Conservation (phyloP, 2,113 vertebrate species). For the Macaca fascicularis region DNA sequence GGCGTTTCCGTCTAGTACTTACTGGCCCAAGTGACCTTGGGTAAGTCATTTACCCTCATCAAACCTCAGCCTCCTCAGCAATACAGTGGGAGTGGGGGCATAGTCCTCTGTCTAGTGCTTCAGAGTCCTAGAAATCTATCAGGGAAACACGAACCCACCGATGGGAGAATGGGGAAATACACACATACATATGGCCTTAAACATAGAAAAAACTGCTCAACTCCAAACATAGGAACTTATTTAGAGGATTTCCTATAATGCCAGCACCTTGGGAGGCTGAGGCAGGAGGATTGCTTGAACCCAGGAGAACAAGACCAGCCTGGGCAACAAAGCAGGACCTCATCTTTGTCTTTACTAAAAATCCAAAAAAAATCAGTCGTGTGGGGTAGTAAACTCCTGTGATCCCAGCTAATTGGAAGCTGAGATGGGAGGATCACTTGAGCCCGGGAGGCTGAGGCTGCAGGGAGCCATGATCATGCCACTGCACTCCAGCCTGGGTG, state of each 20-base stretch:
- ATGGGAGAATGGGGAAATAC: background rate
- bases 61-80: background rate
- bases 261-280: no score
- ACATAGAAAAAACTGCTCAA: background rate
- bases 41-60: background rate
- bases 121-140: background rate
- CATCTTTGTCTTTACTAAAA: no score
- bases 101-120: background rate
- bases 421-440: no score
- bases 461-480: no score
- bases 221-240: background rate
- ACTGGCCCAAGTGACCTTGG: constrained; percentile 44
- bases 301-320: no score
- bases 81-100: background rate
- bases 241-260: background rate
- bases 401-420: no score
- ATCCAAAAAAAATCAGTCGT: no score
- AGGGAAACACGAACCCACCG: background rate
- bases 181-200: background rate
- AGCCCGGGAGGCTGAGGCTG: no score
- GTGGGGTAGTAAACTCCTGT: no score
- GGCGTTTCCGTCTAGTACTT: background rate
- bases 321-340: no score
- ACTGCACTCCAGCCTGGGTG: no score
- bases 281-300: no score